Evolutionary conservation across 2,113 vertebrate genomes (phyloP), one percentile per base, ranked within the genome.

Genomic region (Myrmophylax atrothorax): DNA sequence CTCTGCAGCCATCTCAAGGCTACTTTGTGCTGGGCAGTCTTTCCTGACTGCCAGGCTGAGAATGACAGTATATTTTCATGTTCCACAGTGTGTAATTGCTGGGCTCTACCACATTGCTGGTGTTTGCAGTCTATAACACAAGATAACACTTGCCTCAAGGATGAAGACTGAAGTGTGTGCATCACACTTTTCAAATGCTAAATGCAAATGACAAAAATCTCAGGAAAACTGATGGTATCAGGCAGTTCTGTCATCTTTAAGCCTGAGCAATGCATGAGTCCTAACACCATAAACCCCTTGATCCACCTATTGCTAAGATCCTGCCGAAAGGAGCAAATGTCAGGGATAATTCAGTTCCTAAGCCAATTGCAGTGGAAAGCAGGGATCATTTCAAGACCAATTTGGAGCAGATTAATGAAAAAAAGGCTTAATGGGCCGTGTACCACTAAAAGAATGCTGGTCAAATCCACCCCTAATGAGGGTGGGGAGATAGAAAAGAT

Each of bases 381-480:
- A 91, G 79, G 83, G 90, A 96, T 96, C 86, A 90, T 56, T 89
- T 91, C 94, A 95, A 69, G 74, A 84, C 84, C 81, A 90, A 37
- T 96, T 95, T 93, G 79, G 72, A 95, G 69, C 77, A 87, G 97
- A 97, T 98, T 98, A 98, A 86, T 96, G 96, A 97, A 97, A 96
- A 97, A 98, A 97, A 58, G 96, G 96, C 97, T 98, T 97, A 97
- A 96, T 95, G 95, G 98, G 97, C 97, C 91, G 35, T 97, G 93
- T 76, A 90, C 95, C 96, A 75, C 86, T 97, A 50, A 91, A 87
- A 93, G 96, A 97, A 97, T 98, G 96, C 96, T 84, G 94, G 93
- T 58, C 62, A 97, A 97, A 97, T 97, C 95, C 94, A 84, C 44
- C 55, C 74, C 62, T 98, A 98, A 98, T 98, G 96, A 98, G 97